Percentiles rank a stretch among this genome's conserved stretches.
Conservation (phyloP, 2,113 vertebrate species). For the Pedetes capensis region DNA sequence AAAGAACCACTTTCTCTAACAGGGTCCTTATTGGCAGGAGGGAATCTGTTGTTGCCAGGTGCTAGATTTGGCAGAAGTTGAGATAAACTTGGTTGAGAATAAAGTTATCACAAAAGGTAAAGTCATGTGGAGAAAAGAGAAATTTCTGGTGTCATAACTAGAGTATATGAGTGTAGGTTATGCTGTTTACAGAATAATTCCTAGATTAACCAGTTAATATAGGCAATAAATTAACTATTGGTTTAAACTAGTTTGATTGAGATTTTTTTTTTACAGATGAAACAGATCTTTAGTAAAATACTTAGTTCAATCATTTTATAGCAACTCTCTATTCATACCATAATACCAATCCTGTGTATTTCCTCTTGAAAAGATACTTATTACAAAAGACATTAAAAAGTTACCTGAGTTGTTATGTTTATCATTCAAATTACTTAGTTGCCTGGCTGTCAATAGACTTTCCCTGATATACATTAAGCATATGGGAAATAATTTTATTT, state of each 20-base stretch:
- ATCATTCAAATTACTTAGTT: neutral
- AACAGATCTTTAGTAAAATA: neutral
- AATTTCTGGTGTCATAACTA: neutral
- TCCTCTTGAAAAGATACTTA: neutral
- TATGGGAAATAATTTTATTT: neutral
- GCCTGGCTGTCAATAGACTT: neutral
- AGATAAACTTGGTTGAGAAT: neutral
- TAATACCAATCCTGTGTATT: neutral
- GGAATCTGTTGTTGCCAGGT: neutral
- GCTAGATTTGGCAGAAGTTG: neutral
- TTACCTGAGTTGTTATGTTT: neutral
- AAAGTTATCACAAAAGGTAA: neutral
- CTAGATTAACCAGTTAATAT: neutral
- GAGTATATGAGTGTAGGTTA: neutral
- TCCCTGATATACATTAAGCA: neutral
- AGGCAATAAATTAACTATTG: neutral
- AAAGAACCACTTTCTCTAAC: neutral
- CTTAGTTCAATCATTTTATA: neutral
- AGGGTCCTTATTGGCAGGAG: neutral
- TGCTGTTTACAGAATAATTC: neutral
- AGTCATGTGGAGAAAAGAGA: neutral
- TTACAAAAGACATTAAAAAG: neutral
- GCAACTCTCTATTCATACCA: no score
- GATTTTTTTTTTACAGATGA: neutral
- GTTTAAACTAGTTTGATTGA: neutral